phyloP scores from a whole-genome alignment of 2,888 invertebrate genomes.

The Lasioglossum marginatum region DNA sequence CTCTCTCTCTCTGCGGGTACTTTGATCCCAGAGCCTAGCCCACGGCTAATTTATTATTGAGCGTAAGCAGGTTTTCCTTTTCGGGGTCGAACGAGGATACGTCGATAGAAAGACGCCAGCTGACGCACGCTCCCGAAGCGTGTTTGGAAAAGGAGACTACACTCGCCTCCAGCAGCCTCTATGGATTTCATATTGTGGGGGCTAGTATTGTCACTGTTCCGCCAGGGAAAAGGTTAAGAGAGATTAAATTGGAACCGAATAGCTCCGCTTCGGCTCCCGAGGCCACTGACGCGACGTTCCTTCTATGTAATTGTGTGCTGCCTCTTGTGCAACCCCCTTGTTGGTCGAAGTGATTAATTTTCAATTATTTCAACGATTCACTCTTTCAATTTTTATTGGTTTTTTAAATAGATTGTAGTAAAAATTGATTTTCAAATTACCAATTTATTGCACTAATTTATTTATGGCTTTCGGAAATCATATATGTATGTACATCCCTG shows the following conservation, averaged over 20 bases:
- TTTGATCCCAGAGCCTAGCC: conserved; percentile 50
- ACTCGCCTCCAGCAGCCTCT: not conserved
- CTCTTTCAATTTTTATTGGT: not conserved
- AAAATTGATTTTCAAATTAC: too few species aligned
- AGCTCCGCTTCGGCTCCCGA: not conserved
- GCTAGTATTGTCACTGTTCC: not conserved
- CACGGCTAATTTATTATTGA: conserved; percentile 69
- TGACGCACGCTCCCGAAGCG: not conserved
- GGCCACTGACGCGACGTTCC: not conserved
- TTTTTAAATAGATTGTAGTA: too few species aligned
- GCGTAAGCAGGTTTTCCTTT: conserved; percentile 58
- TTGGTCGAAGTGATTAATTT: not conserved
- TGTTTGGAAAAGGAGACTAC: not conserved
- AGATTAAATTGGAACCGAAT: not conserved
- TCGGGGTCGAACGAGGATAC: conserved; percentile 39
- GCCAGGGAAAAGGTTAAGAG: not conserved
- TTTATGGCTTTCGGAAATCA: not conserved
- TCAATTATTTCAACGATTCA: not conserved
- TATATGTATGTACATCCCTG: not conserved
- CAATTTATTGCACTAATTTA: not conserved
- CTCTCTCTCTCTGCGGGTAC: conserved; percentile 47
- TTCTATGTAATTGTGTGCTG: not conserved
- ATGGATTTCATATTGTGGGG: not conserved
- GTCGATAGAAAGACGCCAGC: conserved; percentile 26
- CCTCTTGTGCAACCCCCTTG: not conserved